Percentiles rank a stretch among this genome's conserved stretches.
phyloP scores from a whole-genome alignment of 2,113 vertebrate species.

The Platycercus adscitus region DNA sequence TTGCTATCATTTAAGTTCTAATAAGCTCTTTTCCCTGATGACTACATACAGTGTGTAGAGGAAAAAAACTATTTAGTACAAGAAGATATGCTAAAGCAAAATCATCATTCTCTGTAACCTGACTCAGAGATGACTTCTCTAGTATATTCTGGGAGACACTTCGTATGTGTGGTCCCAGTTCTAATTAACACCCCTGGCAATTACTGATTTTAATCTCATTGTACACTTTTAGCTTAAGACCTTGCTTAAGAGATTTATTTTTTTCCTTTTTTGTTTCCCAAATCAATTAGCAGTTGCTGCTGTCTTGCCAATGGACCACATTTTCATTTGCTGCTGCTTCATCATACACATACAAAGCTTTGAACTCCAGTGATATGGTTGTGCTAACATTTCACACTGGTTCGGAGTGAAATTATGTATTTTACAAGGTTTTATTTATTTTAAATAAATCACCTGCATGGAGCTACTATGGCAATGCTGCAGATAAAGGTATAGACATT shows the following conservation, averaged over 20 bases:
- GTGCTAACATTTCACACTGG: neutral
- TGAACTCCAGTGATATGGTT: neutral
- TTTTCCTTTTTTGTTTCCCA: constrained; percentile 16
- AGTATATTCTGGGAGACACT: neutral
- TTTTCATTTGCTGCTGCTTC: neutral
- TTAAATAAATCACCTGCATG: neutral
- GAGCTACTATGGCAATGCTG: neutral
- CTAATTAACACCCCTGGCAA: constrained; percentile 43
- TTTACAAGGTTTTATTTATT: neutral
- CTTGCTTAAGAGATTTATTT: neutral
- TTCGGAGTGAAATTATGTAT: neutral
- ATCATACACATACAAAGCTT: neutral
- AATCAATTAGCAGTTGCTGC: constrained; percentile 4
- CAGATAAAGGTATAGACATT: neutral
- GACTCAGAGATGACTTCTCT: neutral
- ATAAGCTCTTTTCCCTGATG: neutral
- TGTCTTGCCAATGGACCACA: neutral
- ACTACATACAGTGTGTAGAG: neutral
- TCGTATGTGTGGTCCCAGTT: neutral
- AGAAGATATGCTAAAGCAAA: neutral
- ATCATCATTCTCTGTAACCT: neutral
- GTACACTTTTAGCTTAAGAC: constrained; percentile 12
- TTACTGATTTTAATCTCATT: constrained; percentile 36
- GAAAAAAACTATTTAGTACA: neutral
- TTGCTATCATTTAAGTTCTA: neutral